Base-by-base conservation (phyloP, 2,797 vertebrate species). In the Danio kyathit region DNA sequence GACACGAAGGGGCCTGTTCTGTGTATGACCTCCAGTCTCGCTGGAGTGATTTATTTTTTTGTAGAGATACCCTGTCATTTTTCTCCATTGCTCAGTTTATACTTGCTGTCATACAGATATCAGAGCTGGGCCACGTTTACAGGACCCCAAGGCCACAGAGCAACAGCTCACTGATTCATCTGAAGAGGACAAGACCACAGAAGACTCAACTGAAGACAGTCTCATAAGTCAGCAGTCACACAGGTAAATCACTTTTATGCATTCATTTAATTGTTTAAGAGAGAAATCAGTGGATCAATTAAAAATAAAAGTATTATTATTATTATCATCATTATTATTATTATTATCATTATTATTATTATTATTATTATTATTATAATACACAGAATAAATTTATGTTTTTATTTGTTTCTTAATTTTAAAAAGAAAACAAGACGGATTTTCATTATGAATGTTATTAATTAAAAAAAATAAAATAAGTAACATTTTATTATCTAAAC, bases 221-320 rank as follows among this genome's bases (percentile, higher is more conserved):
- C 63, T 69, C 29, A 19, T 11, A 21, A 49, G 51, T 56, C 72
- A 29, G 12, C 57, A 77, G 49, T 73, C 59, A 48, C 60, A 83
- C 78, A 87, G 83, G 86, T 87, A 85, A 85, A 54, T 14, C 1
- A 48, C 51, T 48, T 64, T 56, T 44, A 44, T 38, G 11, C 44
- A 41, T 43, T 5, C 46, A 7, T 46, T 21, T 48, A 13, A 61
- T 21, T 63, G 5, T 69, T 70, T 19, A 63, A 8, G 21, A 29
- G 6, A 59, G 11, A 48, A 52, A 29, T 66, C 19, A 19, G 44
- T 21, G 43, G n/a, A n/a, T 16, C 14, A 57, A 48, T 16, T 38
- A 12, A 6, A 5, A 54, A 14, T 0, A n/a, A n/a, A n/a, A n/a
- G n/a, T n/a, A n/a, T n/a, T n/a, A n/a, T 29, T 29, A 29, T 29